Conservation (phyloP, 2,797 vertebrate species). For the Mormyrops boulengeri region DNA sequence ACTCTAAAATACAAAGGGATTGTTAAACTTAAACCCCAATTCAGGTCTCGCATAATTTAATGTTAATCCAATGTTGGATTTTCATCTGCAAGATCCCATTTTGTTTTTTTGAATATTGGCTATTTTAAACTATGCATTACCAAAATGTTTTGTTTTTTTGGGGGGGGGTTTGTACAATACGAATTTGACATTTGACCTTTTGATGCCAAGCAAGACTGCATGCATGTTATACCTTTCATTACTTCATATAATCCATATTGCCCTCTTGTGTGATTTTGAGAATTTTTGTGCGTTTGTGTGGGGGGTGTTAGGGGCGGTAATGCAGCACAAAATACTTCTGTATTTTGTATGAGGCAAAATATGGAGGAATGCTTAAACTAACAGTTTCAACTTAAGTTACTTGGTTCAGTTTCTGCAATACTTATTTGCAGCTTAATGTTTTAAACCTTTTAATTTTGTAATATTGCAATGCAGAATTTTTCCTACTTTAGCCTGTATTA, state of each 20-base stretch:
- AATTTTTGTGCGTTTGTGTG: not conserved
- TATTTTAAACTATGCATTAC: conserved; percentile 3
- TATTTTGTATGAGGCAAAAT: conserved; percentile 1
- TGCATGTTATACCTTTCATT: conserved; percentile 50
- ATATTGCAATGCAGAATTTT: not conserved
- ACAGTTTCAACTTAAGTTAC: not conserved
- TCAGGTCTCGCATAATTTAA: not conserved
- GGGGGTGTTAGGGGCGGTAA: not conserved
- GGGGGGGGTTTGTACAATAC: not conserved
- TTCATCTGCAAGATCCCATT: not conserved
- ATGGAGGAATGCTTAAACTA: not conserved
- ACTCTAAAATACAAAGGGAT: not conserved
- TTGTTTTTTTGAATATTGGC: not conserved
- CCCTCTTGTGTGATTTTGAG: not conserved
- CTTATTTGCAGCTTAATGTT: conserved; percentile 11
- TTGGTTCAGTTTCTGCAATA: conserved; percentile 9
- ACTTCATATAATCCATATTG: conserved; percentile 23
- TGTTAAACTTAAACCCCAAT: not conserved
- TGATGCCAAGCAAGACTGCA: conserved; percentile 56
- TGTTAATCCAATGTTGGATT: not conserved
- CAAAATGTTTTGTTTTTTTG: not conserved
- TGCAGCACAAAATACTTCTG: not conserved
- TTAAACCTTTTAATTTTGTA: not conserved
- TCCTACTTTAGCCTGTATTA: not conserved
- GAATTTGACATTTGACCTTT: not conserved